These are phyloP conservation scores for Merops nubicus DNA, from an alignment of 2,113 vertebrate species.

Conservation along the genomic window DNA sequence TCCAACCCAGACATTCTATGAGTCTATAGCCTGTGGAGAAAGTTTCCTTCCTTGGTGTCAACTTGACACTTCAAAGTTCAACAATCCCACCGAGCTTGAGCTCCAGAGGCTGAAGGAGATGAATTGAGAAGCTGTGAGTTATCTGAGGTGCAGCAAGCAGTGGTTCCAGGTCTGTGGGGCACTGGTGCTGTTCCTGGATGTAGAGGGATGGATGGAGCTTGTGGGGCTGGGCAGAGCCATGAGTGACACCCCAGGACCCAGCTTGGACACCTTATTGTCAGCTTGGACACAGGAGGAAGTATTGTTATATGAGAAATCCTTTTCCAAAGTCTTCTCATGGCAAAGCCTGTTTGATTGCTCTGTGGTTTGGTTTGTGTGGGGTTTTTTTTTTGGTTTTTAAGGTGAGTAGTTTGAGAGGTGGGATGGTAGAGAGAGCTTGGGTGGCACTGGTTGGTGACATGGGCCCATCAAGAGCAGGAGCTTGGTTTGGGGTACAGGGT, in stretches of 20 bases:
- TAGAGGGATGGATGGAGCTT: not conserved
- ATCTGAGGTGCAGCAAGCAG: too few species aligned
- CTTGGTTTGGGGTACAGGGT: not conserved
- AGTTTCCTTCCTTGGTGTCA: not conserved
- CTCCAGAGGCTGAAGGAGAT: too few species aligned
- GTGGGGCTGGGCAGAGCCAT: not conserved
- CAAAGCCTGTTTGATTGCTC: not conserved
- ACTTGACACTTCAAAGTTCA: not conserved
- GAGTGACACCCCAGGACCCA: not conserved
- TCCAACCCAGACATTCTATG: too few species aligned
- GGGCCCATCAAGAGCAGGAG: too few species aligned
- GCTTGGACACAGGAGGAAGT: not conserved
- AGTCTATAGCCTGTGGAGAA: not conserved
- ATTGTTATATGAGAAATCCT: rapidly evolving
- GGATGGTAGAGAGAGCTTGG: not conserved
- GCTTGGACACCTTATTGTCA: not conserved
- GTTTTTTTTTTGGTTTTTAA: not conserved
- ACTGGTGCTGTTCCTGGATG: rapidly evolving
- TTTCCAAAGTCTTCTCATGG: not conserved
- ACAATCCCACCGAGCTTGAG: not conserved
- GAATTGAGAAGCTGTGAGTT: too few species aligned
- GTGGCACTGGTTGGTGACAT: rapidly evolving
- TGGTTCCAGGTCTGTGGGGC: too few species aligned
- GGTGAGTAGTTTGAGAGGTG: not conserved
- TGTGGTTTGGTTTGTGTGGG: not conserved